Evolutionary conservation across 2,888 invertebrate species (phyloP), one percentile per base, ranked within the genome.

Genomic region (Drosophila limbata): DNA sequence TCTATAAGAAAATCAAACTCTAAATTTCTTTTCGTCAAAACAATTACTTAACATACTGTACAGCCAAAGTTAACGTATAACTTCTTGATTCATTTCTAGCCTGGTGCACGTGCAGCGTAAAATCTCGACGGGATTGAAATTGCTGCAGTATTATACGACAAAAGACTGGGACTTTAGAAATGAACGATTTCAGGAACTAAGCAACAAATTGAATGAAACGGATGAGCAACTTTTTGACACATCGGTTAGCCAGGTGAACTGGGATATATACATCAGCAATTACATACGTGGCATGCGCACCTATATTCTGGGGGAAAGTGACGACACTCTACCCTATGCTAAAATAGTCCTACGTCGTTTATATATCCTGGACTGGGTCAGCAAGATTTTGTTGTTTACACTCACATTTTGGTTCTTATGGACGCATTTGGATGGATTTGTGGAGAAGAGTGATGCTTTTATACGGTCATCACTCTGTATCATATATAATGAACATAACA

Each of bases 201-300:
- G 92, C 63, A 89, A 93, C 0, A 92, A 92, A 15, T 89, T 96
- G 45, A 93, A 92, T 0, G 90, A 92, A 0, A 92, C 92, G 13
- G 96, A 96, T 73, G 93, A 92, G 75, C 91, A 95, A 56, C 93
- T 93, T 0, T 97, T 96, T 79, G 94, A 94, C 71, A 94, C 94
- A 0, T 93, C 94, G 68, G 89, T 93, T 4, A 91, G 91, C 2
- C 91, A 92, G 79, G 81, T 95, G 1, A 92, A 95, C 77, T 95
- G 95, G 94, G 94, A 95, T 59, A 91, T 94, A 0, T 97, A 95
- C 88, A 91, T 96, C 75, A 93, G 94, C 77, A 94, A 93, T 89
- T 97, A 97, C 88, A 95, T 98, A 33, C 94, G 96, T 73, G 98
- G 98, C 0, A 95, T 96, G n/a, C 94, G 98, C 15, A 95, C 95